phyloP scores from a whole-genome alignment of 2,797 vertebrate genomes.

The Spizella passerina region DNA sequence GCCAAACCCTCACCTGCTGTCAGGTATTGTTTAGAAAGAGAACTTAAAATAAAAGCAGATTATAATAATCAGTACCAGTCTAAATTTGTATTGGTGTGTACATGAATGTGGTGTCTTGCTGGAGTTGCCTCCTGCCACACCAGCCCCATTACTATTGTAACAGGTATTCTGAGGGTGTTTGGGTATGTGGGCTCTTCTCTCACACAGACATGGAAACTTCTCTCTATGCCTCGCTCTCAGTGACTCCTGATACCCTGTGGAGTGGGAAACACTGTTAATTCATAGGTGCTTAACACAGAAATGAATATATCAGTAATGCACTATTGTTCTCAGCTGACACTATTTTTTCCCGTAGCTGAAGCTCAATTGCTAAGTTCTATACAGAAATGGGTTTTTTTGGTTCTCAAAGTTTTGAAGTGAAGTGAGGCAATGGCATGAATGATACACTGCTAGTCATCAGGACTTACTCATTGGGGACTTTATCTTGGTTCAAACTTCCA shows the following conservation, averaged over 20 bases:
- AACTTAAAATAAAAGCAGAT: background rate
- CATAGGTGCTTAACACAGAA: background rate
- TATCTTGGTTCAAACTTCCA: background rate
- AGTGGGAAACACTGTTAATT: background rate
- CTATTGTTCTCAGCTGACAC: background rate
- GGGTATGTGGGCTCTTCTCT: background rate
- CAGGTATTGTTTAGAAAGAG: background rate
- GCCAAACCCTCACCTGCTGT: background rate
- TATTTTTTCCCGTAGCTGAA: background rate
- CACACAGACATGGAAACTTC: background rate
- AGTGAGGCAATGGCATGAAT: background rate
- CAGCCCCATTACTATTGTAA: background rate
- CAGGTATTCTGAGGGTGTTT: background rate
- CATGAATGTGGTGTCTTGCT: background rate
- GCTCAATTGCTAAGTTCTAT: background rate
- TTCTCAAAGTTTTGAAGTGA: background rate
- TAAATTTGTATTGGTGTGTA: background rate
- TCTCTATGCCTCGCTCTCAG: fast-evolving
- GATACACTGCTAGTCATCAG: background rate
- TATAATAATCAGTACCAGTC: background rate
- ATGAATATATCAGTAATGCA: background rate
- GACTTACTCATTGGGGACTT: background rate
- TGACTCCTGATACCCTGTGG: background rate
- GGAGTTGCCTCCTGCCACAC: background rate
- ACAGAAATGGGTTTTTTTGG: background rate